phyloP scores from a whole-genome alignment of 2,113 vertebrate genomes.

The Geococcyx californianus region DNA sequence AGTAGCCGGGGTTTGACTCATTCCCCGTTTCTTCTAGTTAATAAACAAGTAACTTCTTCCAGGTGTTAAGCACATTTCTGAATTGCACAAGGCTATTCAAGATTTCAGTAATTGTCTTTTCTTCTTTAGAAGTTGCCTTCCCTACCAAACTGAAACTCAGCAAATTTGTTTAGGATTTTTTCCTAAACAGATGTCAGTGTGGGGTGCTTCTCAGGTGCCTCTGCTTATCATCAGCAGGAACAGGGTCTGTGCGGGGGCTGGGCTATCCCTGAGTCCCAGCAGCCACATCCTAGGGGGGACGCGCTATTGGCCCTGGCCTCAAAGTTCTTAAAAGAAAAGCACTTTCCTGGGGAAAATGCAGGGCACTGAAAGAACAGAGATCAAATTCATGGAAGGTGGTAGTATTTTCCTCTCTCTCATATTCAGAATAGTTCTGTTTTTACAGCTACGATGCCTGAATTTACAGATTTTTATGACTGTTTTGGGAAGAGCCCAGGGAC shows the following conservation, averaged over 20 bases:
- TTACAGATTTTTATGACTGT: not conserved
- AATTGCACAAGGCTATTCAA: not conserved
- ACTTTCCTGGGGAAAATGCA: not conserved
- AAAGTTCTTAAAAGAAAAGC: not conserved
- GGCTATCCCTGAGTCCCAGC: not conserved
- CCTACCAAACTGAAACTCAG: not conserved
- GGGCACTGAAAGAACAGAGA: not conserved
- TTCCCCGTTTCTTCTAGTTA: not conserved
- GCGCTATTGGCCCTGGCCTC: accelerated
- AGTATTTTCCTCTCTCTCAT: not conserved
- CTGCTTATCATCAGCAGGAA: not conserved
- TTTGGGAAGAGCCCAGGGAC: not conserved
- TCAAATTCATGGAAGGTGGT: not conserved
- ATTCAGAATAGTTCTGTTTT: not conserved
- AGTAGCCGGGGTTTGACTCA: not conserved
- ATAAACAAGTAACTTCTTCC: not conserved
- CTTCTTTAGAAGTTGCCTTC: not conserved
- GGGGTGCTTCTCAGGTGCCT: accelerated
- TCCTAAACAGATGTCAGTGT: not conserved
- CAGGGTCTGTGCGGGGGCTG: accelerated
- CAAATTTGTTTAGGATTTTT: not conserved
- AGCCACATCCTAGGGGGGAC: not conserved
- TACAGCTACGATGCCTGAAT: not conserved
- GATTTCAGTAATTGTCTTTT: not conserved
- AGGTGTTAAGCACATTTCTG: not conserved